Evolutionary conservation across 2,888 invertebrate genomes (phyloP), one percentile per base, ranked within the genome.

Genomic region (Daptonema setosum): DNA sequence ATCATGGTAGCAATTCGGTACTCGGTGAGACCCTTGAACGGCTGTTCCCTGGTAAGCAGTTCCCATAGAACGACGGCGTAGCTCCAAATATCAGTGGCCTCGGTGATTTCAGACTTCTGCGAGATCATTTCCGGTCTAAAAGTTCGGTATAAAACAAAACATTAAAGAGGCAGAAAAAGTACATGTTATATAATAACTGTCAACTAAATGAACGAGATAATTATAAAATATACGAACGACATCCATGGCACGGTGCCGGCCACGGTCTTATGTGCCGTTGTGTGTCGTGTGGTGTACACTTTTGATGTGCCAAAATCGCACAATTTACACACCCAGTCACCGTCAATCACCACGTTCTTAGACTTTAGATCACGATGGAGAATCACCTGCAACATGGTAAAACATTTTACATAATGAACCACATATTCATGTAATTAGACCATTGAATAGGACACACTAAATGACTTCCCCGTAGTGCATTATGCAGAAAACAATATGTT

Each of bases 161-260:
- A 35, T 11, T 8, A 35, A 35, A 35, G 17, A 11, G 35, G 35
- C 8, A 11, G 35, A 35, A 17, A 8, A 35, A 35, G 17, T 35
- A 35, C 8, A 11, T 35, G 8, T 35, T 35, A n/a, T n/a, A n/a
- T n/a, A n/a, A 2, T 17, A 29, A 29, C 50, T 25, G 26, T 11
- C 5, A 47, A 5, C n/a, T 17, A n/a, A 47, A 47, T n/a, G n/a
- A 47, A 47, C n/a, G n/a, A 28, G 2, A 51, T 25, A 28, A 47
- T 5, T 11, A 5, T 8, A 8, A 47, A 47, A 26, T 25, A 43
- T 11, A 54, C 47, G 2, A 3, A 54, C 47, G 59, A 57, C 73
- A 73, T 74, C 74, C 74, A 74, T 1, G 74, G 72, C 59, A 70
- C 70, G 0, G 74, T 74, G 54, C 74, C 74, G 20, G 71, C 73